A percentile compares a stretch with the other conserved stretches of the same genome.
Evolutionary conservation across 2,888 invertebrate genomes (phyloP).

Genomic region (Phasia obesa): DNA sequence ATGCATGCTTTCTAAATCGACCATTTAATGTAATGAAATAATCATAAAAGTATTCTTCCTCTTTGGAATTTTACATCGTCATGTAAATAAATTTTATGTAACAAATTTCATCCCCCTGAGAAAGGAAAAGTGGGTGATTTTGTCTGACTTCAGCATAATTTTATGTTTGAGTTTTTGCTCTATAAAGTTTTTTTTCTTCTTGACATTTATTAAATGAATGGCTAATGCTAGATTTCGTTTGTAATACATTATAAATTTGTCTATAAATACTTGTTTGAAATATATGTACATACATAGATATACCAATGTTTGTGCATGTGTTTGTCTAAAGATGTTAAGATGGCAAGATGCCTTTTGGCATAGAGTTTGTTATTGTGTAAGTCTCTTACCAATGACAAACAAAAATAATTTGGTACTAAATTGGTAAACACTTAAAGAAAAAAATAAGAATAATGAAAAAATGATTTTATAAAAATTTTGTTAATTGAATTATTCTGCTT

Average conservation of each 20-base stretch:
- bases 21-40: slow-evolving; percentile 23
- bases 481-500: neutral
- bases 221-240: slow-evolving; percentile 40
- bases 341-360: slow-evolving; percentile 66
- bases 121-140: slow-evolving; percentile 38
- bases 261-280: slow-evolving; percentile 24
- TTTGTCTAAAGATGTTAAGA: slow-evolving; percentile 19
- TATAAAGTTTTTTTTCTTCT: neutral
- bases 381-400: slow-evolving; percentile 28
- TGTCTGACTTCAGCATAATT: slow-evolving; percentile 67
- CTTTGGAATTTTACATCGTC: slow-evolving; percentile 7
- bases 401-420: slow-evolving; percentile 19
- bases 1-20: neutral
- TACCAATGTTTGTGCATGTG: neutral
- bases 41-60: slow-evolving; percentile 24
- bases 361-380: slow-evolving; percentile 58
- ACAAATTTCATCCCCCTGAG: slow-evolving; percentile 39
- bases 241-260: slow-evolving; percentile 16
- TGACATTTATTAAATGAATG: slow-evolving; percentile 24
- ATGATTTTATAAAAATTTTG: neutral
- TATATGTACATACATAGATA: neutral
- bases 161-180: slow-evolving; percentile 39
- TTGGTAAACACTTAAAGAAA: slow-evolving; percentile 14
- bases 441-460: neutral
- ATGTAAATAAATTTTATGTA: slow-evolving; percentile 30